Base-by-base conservation (phyloP, 92 coral and sea anemone species). In the Parazoanthus darwini region DNA sequence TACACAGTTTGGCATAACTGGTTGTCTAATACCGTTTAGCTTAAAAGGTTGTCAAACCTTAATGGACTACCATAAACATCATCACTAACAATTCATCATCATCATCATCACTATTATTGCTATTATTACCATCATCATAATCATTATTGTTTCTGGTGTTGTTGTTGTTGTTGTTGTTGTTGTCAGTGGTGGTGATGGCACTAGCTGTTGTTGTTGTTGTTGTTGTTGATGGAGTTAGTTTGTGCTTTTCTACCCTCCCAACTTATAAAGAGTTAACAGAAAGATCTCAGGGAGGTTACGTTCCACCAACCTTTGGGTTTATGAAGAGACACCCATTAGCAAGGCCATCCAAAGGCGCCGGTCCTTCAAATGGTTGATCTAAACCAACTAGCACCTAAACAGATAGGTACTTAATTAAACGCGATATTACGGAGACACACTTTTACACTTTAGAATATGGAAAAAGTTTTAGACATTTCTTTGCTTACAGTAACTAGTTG, bases 321-420 rank as follows among this genome's bases (percentile, higher is more conserved):
- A 96, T 77, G 87, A 88, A 96, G 79, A 94, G 93, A 77, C 96
- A 95, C 4, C 99, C 99, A 77, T 96, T 95, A 13, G 99, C 99
- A 29, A 95, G 67, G 26, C 96, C 99, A 88, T 96, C 99, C 54
- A 96, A 95, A 48, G 99, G 96, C 26, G 97, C 96, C 7, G 99
- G 99, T 22, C 99, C 99, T 91, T 96, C 99, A 54, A 81, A 96
- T 54, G 99, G 99, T n/a, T 91, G 88, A 0, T 98, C 99, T 50
- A 96, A 93, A 71, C 99, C 99, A 77, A 96, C 88, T 22, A 96
- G 93, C 2, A 95, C 98, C 99, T 96, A 78, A 14, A 75, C 11
- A 66, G 79, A 37, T 22, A 44, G 22, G 68, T 16, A 38, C 20
- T 5, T 51, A 14, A 20, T 14, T 51, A 80, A 33, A 13, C 20